phyloP scores from a whole-genome alignment of 2,888 invertebrate genomes.

The Pinctada fucata region DNA sequence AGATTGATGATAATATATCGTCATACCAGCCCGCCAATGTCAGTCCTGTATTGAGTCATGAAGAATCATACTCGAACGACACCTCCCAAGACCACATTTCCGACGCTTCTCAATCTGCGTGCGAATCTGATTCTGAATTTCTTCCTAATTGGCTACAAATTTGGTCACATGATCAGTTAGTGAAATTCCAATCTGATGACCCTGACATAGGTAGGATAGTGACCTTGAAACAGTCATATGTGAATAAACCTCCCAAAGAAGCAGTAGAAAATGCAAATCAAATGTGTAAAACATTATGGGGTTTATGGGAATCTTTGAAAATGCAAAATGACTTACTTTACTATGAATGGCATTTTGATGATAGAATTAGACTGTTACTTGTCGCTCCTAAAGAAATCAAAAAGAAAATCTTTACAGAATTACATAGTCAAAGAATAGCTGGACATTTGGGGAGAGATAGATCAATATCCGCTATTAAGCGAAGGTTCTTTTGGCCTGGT shows the following conservation, averaged over 20 bases:
- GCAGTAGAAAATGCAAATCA: constrained; percentile 7
- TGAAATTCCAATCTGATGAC: constrained; percentile 9
- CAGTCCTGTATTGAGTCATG: background rate
- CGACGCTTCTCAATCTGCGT: background rate
- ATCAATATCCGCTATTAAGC: constrained; percentile 34
- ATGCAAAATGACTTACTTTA: constrained; percentile 17
- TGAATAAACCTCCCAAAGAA: constrained; percentile 11
- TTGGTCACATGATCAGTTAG: constrained; percentile 26
- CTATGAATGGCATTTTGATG: constrained; percentile 1
- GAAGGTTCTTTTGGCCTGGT: constrained; percentile 51
- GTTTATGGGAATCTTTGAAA: constrained; percentile 24
- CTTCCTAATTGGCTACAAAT: constrained; percentile 25
- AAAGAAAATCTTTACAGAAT: constrained; percentile 6
- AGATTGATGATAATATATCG: background rate
- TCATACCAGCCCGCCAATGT: background rate
- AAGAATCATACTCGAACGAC: background rate
- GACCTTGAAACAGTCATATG: constrained; percentile 5
- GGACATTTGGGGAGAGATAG: constrained; percentile 34
- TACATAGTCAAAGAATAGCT: constrained; percentile 15
- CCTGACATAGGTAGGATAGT: background rate
- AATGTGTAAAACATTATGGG: constrained; percentile 16
- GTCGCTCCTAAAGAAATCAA: constrained; percentile 16
- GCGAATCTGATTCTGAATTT: background rate
- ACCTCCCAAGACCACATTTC: background rate
- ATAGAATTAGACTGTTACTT: constrained; percentile 4